Conservation (phyloP, 2,113 vertebrate genomes). For the Canis aureus region DNA sequence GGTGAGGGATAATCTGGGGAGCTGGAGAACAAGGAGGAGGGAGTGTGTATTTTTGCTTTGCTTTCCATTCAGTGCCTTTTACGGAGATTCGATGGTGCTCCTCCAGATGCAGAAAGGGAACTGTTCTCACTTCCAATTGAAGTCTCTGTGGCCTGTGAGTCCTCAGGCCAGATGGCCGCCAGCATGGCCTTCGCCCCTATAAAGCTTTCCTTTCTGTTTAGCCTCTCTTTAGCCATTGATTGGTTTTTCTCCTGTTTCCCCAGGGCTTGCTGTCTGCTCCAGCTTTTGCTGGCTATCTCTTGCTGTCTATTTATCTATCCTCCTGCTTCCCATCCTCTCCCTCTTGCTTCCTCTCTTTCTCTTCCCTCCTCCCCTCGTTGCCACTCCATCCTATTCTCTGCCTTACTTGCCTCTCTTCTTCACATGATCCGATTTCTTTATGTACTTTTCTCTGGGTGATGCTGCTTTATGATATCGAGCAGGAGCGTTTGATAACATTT, state of each 20-base stretch:
- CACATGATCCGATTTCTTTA: background rate
- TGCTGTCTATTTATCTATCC: accelerated
- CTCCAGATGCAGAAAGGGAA: background rate
- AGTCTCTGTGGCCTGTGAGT: background rate
- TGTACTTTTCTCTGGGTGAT: background rate
- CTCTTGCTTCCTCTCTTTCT: background rate
- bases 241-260: background rate
- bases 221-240: background rate
- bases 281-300: background rate
- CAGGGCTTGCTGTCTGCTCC: background rate
- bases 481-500: background rate
- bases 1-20: slow-evolving; percentile 22
- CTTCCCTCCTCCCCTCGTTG: no score
- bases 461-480: slow-evolving; percentile 46
- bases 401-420: background rate
- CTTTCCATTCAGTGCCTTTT: background rate
- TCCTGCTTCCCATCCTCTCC: background rate
- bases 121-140: background rate
- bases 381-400: background rate
- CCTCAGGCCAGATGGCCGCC: background rate
- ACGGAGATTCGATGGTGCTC: background rate
- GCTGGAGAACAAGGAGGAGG: background rate
- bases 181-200: accelerated
- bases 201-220: background rate
- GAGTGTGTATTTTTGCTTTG: background rate